A percentile compares a stretch with the other conserved stretches of the same genome.
Evolutionary conservation across 2,113 vertebrate species (phyloP).

Genomic region (Sarotherodon lohbergeri): DNA sequence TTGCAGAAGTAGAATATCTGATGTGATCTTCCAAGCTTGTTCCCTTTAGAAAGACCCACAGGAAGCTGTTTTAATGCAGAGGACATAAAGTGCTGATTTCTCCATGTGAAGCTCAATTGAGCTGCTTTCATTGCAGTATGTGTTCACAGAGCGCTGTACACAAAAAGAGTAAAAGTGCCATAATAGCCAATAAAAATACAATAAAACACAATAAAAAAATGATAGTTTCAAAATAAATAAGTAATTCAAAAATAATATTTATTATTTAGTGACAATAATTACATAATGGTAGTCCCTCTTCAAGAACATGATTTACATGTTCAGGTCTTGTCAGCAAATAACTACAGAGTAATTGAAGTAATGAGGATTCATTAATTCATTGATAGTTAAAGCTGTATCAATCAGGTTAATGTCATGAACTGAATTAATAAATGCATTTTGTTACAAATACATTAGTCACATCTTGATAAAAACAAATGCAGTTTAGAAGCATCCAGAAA

Average conservation of each 20-base stretch:
- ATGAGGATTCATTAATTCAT: too few relatives aligned
- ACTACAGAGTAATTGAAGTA: too few relatives aligned
- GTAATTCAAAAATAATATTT: background rate
- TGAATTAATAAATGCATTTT: too few relatives aligned
- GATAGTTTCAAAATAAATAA: background rate
- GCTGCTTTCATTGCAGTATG: background rate
- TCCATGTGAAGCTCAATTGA: background rate
- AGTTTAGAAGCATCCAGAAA: background rate
- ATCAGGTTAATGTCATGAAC: too few relatives aligned
- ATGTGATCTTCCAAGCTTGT: background rate
- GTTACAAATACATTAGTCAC: too few relatives aligned
- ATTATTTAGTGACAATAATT: background rate
- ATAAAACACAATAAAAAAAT: background rate
- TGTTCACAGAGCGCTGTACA: background rate
- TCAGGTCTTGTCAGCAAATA: background rate
- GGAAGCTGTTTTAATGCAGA: constrained; percentile 39
- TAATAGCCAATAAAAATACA: background rate
- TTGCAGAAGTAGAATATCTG: constrained; percentile 66
- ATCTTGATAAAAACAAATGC: too few relatives aligned
- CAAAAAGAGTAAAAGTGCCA: background rate
- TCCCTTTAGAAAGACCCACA: constrained; percentile 19
- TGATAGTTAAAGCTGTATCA: too few relatives aligned
- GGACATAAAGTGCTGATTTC: background rate
- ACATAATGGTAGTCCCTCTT: background rate
- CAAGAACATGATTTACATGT: background rate